Conservation (phyloP, 2,113 vertebrate species). For the Hemiscyllium ocellatum region DNA sequence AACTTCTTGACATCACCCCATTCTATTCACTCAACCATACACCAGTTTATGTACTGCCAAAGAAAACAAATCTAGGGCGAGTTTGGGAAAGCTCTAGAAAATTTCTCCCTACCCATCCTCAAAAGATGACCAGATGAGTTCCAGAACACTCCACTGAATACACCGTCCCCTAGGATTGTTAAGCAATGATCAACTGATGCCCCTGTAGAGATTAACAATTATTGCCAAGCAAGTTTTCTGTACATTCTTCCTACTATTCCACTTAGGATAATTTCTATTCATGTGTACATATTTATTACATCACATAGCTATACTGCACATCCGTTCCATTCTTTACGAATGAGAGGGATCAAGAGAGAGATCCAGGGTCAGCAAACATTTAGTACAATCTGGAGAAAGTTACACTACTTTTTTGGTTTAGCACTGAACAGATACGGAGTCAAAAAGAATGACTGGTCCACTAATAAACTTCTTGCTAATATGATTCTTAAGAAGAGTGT, state of each 20-base stretch:
- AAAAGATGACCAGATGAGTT: background rate
- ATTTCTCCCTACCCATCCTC: background rate
- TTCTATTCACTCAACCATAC: background rate
- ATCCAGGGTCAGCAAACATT: background rate
- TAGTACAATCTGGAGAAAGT: no score
- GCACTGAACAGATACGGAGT: background rate
- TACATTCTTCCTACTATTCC: background rate
- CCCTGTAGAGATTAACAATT: background rate
- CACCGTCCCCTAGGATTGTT: background rate
- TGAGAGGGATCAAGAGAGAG: background rate
- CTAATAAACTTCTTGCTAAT: background rate
- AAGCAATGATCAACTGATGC: background rate
- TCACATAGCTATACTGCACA: background rate
- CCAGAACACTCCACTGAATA: background rate
- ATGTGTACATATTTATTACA: background rate
- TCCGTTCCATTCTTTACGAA: background rate
- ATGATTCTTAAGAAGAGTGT: background rate
- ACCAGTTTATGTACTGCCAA: background rate
- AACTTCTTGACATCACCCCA: background rate
- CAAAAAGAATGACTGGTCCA: background rate
- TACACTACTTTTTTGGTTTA: background rate
- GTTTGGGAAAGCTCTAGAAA: background rate
- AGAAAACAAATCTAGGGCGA: background rate
- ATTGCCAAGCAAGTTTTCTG: background rate
- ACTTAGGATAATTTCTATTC: background rate